Evolutionary conservation across 2,888 invertebrate species (phyloP).

Genomic region (Acrobeloides nanus): DNA sequence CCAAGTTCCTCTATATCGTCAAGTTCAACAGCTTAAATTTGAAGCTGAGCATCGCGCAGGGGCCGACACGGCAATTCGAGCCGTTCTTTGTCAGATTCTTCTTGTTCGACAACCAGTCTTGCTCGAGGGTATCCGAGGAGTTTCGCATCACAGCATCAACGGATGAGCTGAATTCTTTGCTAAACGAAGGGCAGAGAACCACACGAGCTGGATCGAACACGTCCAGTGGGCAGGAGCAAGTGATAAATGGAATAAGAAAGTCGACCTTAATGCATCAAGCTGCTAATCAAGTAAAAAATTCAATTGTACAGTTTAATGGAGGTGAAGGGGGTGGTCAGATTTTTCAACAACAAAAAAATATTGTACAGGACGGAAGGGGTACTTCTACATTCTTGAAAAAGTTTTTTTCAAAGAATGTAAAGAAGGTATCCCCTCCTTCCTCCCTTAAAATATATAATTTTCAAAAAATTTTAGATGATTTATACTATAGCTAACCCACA

Average conservation of each 20-base stretch:
- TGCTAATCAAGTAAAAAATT: conserved; percentile 13
- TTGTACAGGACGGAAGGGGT: no score
- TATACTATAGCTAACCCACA: conserved; percentile 25
- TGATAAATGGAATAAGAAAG: conserved; percentile 12
- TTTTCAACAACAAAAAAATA: no score
- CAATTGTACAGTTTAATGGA: no score
- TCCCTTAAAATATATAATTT: no score
- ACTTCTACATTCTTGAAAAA: no score
- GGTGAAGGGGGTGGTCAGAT: no score
- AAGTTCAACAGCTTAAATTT: no score
- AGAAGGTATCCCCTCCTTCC: no score
- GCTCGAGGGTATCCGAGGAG: conserved; percentile 42
- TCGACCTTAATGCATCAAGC: conserved; percentile 3
- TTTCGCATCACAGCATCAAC: conserved; percentile 17
- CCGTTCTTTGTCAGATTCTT: conserved; percentile 84
- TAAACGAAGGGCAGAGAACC: not conserved
- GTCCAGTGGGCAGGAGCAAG: not conserved
- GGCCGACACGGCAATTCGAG: no score
- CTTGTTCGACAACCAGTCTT: conserved; percentile 70
- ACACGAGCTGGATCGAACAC: not conserved
- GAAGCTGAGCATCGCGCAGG: no score
- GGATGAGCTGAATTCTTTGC: not conserved
- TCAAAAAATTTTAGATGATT: conserved; percentile 17
- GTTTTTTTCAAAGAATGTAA: no score
- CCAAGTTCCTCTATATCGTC: no score